Evolutionary conservation across 2,797 vertebrate species (phyloP), one percentile per base, ranked within the genome.

Genomic region (Rhinichthys osculus): DNA sequence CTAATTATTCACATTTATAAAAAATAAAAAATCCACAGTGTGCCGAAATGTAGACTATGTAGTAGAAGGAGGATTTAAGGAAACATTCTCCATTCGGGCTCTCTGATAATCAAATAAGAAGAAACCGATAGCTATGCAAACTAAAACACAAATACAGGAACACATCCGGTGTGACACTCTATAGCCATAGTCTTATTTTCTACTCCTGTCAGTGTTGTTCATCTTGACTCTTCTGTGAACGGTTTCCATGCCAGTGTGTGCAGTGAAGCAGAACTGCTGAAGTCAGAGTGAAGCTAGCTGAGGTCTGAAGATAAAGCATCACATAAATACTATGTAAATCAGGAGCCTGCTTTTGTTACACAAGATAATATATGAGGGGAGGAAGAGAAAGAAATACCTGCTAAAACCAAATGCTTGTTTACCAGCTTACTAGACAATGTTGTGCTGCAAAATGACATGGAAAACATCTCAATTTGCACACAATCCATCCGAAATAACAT

Each of bases 51-150:
- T 62, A 35, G 67, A 69, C 38, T 78, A 92, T 88, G 83, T 86
- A 47, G 44, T 47, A 81, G 89, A 87, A 91, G 85, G 72, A 87
- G 83, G 88, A 88, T 90, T 89, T 90, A 90, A 69, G 78, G 85
- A 82, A 87, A 89, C 84, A 85, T 87, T 66, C 90, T 82, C 72
- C 30, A 33, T 66, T 77, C 16, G 1, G 71, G 30, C 59, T 67
- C 13, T 70, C 52, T 64, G 77, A 44, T 47, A 52, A 72, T 42
- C 44, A 77, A 72, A 76, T 73, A 81, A 33, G 35, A 64, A 81
- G 62, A 85, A 50, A 81, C 40, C 82, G 6, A 73, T n/a, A 40
- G 52, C 74, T 7, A 54, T 35, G 17, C 67, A 84, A 70, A 84
- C 57, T 64, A 21, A 78, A 69, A 72, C 33, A 59, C 23, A 42